A percentile compares a stretch with the other conserved stretches of the same genome.
Evolutionary conservation across 92 coral and sea anemone genomes (phyloP).

Genomic region (Heteractis magnifica): DNA sequence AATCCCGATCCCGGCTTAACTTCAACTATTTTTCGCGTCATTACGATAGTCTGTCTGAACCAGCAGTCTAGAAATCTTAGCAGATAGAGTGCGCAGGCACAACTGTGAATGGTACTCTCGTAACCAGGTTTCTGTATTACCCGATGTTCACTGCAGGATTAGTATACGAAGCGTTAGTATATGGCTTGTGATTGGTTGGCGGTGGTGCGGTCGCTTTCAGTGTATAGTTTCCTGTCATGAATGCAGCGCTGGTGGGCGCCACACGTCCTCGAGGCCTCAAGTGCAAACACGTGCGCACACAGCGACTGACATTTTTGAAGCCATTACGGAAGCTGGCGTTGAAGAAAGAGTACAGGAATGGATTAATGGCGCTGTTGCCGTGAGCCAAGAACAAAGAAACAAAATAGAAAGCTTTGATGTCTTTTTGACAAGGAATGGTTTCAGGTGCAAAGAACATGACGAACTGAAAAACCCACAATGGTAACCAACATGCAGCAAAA

Average conservation of each 20-base stretch:
- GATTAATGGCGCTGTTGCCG: constrained; percentile 63
- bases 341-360: constrained; percentile 56
- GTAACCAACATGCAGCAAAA: constrained; percentile 59
- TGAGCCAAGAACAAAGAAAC: constrained; percentile 51
- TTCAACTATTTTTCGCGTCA: too few species aligned
- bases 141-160: not conserved
- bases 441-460: constrained; percentile 49
- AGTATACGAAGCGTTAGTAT: constrained; percentile 1
- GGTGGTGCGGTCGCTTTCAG: constrained; percentile 5
- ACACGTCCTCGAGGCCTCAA: not conserved
- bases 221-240: constrained; percentile 15
- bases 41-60: too few species aligned
- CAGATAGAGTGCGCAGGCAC: too few species aligned
- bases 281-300: constrained; percentile 20
- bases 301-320: constrained; percentile 42
- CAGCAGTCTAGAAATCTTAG: too few species aligned
- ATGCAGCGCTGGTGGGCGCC: constrained; percentile 11
- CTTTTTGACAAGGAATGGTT: constrained; percentile 39
- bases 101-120: too few species aligned
- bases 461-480: constrained; percentile 60
- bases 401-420: constrained; percentile 46
- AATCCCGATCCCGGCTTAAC: too few species aligned
- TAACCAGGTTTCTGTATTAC: not conserved
- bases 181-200: constrained; percentile 2
- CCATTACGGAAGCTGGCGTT: constrained; percentile 59